phyloP scores from a whole-genome alignment of 2,888 invertebrate genomes.

The Agonopterix heracliana region DNA sequence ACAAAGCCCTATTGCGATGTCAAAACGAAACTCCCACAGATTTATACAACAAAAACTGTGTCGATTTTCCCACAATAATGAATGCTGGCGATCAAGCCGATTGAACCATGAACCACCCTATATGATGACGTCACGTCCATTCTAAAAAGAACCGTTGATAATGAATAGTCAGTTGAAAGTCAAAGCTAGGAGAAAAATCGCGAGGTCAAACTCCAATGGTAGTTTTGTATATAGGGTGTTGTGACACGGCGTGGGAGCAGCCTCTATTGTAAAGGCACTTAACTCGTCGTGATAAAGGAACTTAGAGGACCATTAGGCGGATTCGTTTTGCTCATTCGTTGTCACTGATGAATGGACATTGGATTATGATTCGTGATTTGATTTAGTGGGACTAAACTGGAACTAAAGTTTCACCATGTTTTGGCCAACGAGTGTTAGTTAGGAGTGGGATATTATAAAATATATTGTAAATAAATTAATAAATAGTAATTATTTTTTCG shows the following conservation, averaged over 20 bases:
- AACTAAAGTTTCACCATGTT: slow-evolving; percentile 22
- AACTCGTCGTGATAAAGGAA: slow-evolving; percentile 68
- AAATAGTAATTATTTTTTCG: background rate
- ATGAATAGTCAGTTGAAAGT: slow-evolving; percentile 3
- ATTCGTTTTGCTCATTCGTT: slow-evolving; percentile 73
- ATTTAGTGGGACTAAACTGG: slow-evolving; percentile 37
- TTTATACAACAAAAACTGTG: slow-evolving; percentile 61
- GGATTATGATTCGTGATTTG: slow-evolving; percentile 66
- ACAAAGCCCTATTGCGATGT: slow-evolving; percentile 43
- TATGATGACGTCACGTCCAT: slow-evolving; percentile 48
- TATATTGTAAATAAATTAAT: background rate
- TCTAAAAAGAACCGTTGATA: slow-evolving; percentile 27
- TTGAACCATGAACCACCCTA: slow-evolving; percentile 58
- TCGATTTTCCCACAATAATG: slow-evolving; percentile 70
- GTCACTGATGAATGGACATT: slow-evolving; percentile 64
- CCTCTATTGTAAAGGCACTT: slow-evolving; percentile 68
- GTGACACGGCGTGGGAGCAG: slow-evolving; percentile 73
- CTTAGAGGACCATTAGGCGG: slow-evolving; percentile 67
- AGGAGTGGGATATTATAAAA: too few relatives aligned
- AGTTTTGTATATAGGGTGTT: slow-evolving; percentile 42
- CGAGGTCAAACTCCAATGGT: slow-evolving; percentile 19
- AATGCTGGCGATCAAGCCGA: slow-evolving; percentile 58
- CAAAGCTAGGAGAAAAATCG: slow-evolving; percentile 10
- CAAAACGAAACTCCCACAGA: slow-evolving; percentile 70
- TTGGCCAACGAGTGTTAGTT: too few relatives aligned